These are phyloP conservation scores for Yponomeuta malinellus DNA, from an alignment of 2,888 invertebrate species.

Conservation along the genomic window DNA sequence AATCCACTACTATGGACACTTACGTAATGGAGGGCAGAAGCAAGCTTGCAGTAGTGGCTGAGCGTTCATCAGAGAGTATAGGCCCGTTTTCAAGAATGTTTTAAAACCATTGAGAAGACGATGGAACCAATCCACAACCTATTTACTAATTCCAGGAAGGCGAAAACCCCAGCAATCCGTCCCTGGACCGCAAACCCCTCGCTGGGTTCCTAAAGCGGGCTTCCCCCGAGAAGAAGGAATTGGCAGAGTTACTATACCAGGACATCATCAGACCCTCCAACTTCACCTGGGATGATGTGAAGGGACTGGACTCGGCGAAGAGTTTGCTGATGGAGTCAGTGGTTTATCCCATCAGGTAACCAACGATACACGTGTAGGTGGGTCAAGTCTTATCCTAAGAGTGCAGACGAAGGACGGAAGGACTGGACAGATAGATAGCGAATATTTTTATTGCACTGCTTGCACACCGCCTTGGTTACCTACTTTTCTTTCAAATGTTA, in stretches of 20 bases:
- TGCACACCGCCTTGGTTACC: too few relatives aligned
- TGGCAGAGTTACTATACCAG: slow-evolving; percentile 79
- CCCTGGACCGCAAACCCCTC: slow-evolving; percentile 48
- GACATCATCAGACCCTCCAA: slow-evolving; percentile 79
- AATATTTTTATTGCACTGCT: too few relatives aligned
- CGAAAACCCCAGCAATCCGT: slow-evolving; percentile 21
- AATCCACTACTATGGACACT: too few relatives aligned
- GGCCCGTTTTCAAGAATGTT: too few relatives aligned
- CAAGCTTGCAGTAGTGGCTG: too few relatives aligned
- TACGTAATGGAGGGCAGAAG: too few relatives aligned
- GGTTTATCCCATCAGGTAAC: slow-evolving; percentile 80
- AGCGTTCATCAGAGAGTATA: too few relatives aligned
- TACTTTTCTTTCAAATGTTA: too few relatives aligned
- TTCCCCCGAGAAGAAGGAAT: slow-evolving; percentile 77
- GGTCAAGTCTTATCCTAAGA: background rate
- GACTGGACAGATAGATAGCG: background rate
- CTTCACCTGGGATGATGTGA: slow-evolving; percentile 88
- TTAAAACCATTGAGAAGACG: too few relatives aligned
- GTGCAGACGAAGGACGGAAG: background rate
- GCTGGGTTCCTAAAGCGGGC: slow-evolving; percentile 39
- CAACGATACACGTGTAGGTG: background rate
- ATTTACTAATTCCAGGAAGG: background rate
- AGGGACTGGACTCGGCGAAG: slow-evolving; percentile 81
- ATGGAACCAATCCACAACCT: too few relatives aligned
- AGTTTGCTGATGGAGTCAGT: slow-evolving; percentile 89